Evolutionary conservation across 2,797 vertebrate genomes (phyloP).

Genomic region (Acanthis flammea): DNA sequence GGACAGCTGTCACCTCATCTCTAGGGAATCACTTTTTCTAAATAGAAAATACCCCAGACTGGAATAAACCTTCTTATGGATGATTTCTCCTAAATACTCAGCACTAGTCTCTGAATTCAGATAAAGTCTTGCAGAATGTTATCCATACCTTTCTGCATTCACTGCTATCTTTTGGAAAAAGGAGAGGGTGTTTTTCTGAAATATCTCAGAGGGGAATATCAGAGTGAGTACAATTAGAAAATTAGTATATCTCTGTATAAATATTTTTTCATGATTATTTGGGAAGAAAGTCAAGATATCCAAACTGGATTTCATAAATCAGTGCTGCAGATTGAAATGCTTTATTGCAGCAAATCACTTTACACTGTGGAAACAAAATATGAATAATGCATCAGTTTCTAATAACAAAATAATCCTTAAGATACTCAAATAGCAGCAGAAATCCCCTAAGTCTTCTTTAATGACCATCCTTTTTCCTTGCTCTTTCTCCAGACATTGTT

Average conservation of each 20-base stretch:
- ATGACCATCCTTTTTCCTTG: neutral
- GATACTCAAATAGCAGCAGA: neutral
- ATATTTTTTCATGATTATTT: neutral
- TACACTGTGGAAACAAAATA: neutral
- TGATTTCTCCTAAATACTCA: neutral
- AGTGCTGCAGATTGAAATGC: neutral
- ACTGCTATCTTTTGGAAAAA: neutral
- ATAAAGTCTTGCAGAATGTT: neutral
- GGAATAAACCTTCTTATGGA: neutral
- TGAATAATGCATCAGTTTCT: neutral
- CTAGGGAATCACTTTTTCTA: neutral
- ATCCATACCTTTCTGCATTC: neutral
- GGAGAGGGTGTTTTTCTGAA: neutral
- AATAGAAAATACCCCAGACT: neutral
- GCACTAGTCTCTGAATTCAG: neutral
- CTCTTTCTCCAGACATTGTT: neutral
- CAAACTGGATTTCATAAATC: neutral
- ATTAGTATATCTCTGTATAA: fast-evolving
- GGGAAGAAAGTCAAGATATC: neutral
- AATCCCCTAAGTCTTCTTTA: neutral
- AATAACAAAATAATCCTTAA: neutral
- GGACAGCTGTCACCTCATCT: neutral
- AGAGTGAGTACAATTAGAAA: neutral
- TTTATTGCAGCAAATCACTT: neutral
- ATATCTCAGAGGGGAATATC: neutral